Evolutionary conservation across 2,888 invertebrate genomes (phyloP).

Genomic region (Xylota sylvarum): DNA sequence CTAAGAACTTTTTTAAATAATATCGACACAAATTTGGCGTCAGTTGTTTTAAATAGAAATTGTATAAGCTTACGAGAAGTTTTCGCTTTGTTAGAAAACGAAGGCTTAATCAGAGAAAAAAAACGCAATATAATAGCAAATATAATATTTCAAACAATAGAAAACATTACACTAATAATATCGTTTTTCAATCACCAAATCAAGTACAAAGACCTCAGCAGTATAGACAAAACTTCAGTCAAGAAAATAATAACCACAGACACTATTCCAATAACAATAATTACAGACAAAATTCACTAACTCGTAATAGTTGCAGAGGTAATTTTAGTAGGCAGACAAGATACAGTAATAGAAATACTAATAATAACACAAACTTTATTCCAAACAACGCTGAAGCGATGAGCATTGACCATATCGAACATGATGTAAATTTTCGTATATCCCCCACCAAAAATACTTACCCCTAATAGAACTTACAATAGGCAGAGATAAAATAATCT

Average conservation of each 20-base stretch:
- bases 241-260: neutral
- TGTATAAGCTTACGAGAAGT: neutral
- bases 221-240: neutral
- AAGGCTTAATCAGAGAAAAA: neutral
- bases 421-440: too few relatives aligned
- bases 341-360: too few relatives aligned
- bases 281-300: slow-evolving; percentile 7
- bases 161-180: neutral
- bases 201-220: neutral
- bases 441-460: too few relatives aligned
- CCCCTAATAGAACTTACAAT: too few relatives aligned
- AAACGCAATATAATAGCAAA: neutral
- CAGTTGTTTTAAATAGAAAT: neutral
- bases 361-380: too few relatives aligned
- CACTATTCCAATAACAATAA: neutral
- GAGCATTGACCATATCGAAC: too few relatives aligned
- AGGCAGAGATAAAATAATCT: too few relatives aligned
- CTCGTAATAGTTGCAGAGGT: neutral
- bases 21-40: slow-evolving; percentile 17
- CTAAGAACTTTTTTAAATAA: slow-evolving; percentile 34
- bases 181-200: neutral
- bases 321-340: too few relatives aligned
- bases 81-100: neutral
- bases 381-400: too few relatives aligned
- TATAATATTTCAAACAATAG: slow-evolving; percentile 1